A percentile compares a stretch with the other conserved stretches of the same genome.
Conservation (phyloP, 1,140 invertebrate genomes). For the Pectinophora gossypiella region DNA sequence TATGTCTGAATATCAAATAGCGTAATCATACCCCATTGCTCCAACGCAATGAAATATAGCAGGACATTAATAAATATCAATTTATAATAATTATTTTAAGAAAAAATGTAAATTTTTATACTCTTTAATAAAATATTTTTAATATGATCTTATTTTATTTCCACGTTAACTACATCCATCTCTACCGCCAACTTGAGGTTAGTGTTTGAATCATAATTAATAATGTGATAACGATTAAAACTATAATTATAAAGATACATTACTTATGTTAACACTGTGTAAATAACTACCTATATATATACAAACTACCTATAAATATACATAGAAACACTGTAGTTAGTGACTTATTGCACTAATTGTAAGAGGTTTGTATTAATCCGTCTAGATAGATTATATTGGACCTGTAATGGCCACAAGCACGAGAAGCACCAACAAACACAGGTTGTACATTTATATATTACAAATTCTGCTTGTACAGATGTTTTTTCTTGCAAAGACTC, state of each 20-base stretch:
- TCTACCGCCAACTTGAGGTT: too few relatives aligned
- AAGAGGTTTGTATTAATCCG: too few relatives aligned
- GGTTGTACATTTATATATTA: constrained; percentile 26
- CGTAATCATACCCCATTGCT: neutral
- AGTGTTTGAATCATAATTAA: too few relatives aligned
- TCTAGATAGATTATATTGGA: too few relatives aligned
- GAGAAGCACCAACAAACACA: constrained; percentile 13
- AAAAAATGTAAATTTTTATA: constrained; percentile 66
- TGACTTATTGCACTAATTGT: too few relatives aligned
- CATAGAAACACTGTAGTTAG: too few relatives aligned
- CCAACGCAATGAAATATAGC: constrained; percentile 11
- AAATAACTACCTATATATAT: too few relatives aligned
- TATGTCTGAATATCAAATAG: neutral
- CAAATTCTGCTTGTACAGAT: neutral
- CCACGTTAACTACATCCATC: neutral
- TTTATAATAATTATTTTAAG: constrained; percentile 36
- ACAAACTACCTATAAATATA: too few relatives aligned
- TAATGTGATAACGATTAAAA: too few relatives aligned
- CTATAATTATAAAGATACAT: too few relatives aligned
- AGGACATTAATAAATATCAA: constrained; percentile 10
- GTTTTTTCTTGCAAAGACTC: too few relatives aligned
- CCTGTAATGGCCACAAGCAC: neutral
- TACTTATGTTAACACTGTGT: too few relatives aligned
- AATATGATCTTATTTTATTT: constrained; percentile 25
- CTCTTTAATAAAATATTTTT: constrained; percentile 61